Evolutionary conservation across 2,797 vertebrate genomes (phyloP), one percentile per base, ranked within the genome.

Genomic region (Mus minutoides): DNA sequence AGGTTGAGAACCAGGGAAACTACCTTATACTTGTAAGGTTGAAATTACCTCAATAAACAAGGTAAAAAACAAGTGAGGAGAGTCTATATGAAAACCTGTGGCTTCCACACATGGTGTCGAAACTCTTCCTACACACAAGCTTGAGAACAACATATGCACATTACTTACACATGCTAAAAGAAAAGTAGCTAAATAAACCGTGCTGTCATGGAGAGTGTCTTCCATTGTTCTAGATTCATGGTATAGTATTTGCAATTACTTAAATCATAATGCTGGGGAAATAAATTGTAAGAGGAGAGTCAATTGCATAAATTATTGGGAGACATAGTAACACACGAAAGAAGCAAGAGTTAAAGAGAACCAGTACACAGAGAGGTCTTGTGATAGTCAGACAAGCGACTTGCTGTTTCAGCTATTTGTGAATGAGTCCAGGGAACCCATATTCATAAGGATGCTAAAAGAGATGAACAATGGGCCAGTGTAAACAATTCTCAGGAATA

Each of bases 271-370:
- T 43, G 3, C 58, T 54, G 56, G 76, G 5, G 86, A 90, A 95
- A 88, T n/a, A 37, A 89, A 94, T 0, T 46, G 3, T 31, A 73
- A 94, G 17, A 54, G 9, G 7, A 16, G 3, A 56, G 7, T 58
- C 11, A 75, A 62, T 43, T 13, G 52, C 69, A n/a, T 46, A 73
- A 13, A 17, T 49, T 77, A 64, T 78, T 62, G 13, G 77, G 11
- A n/a, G 10, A 60, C 31, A 90, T 8, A 75, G 2, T 52, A 34
- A 67, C 58, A n/a, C 4, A 54, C 1, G 52, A 62, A 58, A 94
- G 19, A 84, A 40, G 37, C 2, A 88, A 80, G 40, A 95, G 77
- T 83, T 40, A 94, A 79, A 85, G n/a, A 79, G 80, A 82, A 84
- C 21, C 71, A 54, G 6, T 58, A 11, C 6, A 46, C 1, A 58